These are phyloP conservation scores for Vimba vimba DNA, from an alignment of 2,113 vertebrate genomes.

Conservation along the genomic window DNA sequence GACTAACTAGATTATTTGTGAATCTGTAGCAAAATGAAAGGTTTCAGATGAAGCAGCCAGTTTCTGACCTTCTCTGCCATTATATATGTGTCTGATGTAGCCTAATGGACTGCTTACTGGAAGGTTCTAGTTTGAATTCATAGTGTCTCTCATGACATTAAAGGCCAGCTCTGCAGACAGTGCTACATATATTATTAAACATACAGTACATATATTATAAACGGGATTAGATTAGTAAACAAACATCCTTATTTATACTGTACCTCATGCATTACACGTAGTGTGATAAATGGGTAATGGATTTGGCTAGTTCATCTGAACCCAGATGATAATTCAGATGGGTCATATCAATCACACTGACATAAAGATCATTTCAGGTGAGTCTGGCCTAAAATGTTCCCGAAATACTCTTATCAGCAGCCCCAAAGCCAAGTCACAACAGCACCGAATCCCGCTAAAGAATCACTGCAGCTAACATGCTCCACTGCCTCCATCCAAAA, in stretches of 20 bases:
- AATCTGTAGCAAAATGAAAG: neutral
- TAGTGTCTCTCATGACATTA: neutral
- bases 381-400: neutral
- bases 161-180: neutral
- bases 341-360: conserved; percentile 53
- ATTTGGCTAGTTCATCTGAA: conserved; percentile 15
- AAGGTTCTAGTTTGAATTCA: conserved; percentile 1
- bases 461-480: conserved; percentile 17
- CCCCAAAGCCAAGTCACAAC: conserved; percentile 14
- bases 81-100: neutral
- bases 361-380: conserved; percentile 31
- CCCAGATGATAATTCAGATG: conserved; percentile 19
- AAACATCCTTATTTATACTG: conserved; percentile 35
- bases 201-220: neutral
- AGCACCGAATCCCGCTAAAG: conserved; percentile 8
- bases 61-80: neutral
- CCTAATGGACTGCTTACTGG: neutral
- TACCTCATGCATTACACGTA: conserved; percentile 4
- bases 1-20: neutral
- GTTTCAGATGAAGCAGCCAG: neutral
- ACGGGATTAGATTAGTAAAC: neutral
- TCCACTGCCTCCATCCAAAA: conserved; percentile 42
- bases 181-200: neutral
- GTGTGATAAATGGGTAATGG: conserved; percentile 37
- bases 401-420: conserved; percentile 30